Evolutionary conservation across 1,140 invertebrate species (phyloP).

Genomic region (Drosophila tani): DNA sequence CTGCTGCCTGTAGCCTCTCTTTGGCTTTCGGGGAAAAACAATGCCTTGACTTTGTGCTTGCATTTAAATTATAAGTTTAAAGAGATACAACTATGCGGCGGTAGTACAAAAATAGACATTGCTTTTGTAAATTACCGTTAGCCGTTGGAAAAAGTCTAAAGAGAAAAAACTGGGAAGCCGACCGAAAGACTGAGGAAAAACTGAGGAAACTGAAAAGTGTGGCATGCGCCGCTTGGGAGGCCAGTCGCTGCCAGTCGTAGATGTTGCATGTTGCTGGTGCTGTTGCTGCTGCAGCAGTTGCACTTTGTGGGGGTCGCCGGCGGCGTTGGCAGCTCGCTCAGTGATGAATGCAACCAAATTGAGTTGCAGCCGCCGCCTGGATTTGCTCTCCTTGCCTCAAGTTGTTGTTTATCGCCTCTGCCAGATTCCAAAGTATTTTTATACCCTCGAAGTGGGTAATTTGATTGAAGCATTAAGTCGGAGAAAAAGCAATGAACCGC

Average conservation of each 20-base stretch:
- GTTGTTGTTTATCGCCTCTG: conserved; percentile 45
- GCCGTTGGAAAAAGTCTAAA: conserved; percentile 37
- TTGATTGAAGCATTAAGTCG: conserved; percentile 23
- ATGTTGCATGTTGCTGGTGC: conserved; percentile 13
- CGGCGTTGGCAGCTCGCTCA: conserved; percentile 18
- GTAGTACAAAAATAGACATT: conserved; percentile 75
- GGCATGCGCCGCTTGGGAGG: conserved; percentile 21
- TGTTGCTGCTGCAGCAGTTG: conserved; percentile 19
- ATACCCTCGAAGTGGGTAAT: conserved; percentile 35
- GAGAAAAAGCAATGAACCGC: conserved; percentile 7
- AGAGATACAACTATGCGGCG: conserved; percentile 55
- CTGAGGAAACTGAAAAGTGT: conserved; percentile 17
- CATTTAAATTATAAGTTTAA: conserved; percentile 82
- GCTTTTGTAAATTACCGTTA: conserved; percentile 77
- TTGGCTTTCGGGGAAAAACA: conserved; percentile 51
- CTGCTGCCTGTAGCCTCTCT: neutral
- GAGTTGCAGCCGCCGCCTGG: conserved; percentile 25
- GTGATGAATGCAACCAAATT: conserved; percentile 47
- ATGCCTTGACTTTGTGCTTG: conserved; percentile 79
- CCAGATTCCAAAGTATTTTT: conserved; percentile 28
- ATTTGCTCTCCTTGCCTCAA: conserved; percentile 25
- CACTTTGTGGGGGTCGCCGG: conserved; percentile 47
- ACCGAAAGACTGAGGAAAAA: conserved; percentile 56
- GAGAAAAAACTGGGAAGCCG: conserved; percentile 60
- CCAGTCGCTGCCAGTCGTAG: conserved; percentile 16